Evolutionary conservation across 2,113 vertebrate genomes (phyloP).

Genomic region (Trematomus loennbergii): DNA sequence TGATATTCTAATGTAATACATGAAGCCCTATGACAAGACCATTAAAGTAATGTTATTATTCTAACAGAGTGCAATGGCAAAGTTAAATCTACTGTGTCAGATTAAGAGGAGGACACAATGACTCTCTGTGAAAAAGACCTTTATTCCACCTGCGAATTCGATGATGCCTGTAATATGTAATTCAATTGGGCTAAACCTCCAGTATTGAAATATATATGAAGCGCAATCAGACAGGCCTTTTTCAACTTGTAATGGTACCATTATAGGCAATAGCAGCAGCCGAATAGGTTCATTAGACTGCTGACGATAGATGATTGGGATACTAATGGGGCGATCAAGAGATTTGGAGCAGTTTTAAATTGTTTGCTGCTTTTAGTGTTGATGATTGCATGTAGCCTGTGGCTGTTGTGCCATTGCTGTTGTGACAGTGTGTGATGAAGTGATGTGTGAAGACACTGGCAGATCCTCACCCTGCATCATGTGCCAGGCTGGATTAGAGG

Average conservation of each 20-base stretch:
- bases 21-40: slow-evolving; percentile 47
- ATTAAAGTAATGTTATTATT: slow-evolving; percentile 71
- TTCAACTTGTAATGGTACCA: slow-evolving; percentile 56
- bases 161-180: slow-evolving; percentile 71
- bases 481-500: slow-evolving; percentile 3
- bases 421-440: slow-evolving; percentile 21
- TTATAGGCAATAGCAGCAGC: slow-evolving; percentile 58
- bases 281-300: slow-evolving; percentile 70
- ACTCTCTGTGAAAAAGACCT: slow-evolving; percentile 39
- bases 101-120: slow-evolving; percentile 55
- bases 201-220: slow-evolving; percentile 71
- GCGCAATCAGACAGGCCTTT: slow-evolving; percentile 44
- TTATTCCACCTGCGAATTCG: slow-evolving; percentile 45
- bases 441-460: slow-evolving; percentile 4
- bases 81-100: slow-evolving; percentile 77
- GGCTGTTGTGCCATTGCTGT: slow-evolving; percentile 33
- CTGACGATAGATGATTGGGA: slow-evolving; percentile 58
- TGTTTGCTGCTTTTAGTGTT: slow-evolving; percentile 51
- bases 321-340: slow-evolving; percentile 56
- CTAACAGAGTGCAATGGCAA: slow-evolving; percentile 42
- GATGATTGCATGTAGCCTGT: slow-evolving; percentile 35
- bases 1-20: slow-evolving; percentile 15
- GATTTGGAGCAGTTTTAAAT: slow-evolving; percentile 38
- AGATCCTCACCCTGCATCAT: background rate
- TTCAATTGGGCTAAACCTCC: slow-evolving; percentile 73